Percentiles rank a stretch among this genome's conserved stretches.
These are phyloP conservation scores for Gasteruption jaculator DNA, from an alignment of 2,888 invertebrate genomes.

Conservation along the genomic window DNA sequence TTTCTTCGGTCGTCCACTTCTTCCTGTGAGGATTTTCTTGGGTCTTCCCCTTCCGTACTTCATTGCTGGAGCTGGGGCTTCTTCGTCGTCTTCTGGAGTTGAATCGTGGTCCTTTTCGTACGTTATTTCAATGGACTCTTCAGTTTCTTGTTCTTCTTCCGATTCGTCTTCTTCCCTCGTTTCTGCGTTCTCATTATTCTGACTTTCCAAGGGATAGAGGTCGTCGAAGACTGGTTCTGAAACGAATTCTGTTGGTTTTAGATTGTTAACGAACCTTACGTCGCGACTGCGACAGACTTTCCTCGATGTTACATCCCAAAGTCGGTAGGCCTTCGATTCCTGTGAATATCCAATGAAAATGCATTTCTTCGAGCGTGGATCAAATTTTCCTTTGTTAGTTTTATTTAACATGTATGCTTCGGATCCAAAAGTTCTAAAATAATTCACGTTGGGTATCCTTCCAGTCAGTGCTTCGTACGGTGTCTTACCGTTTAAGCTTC, in stretches of 20 bases:
- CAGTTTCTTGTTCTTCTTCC: not conserved
- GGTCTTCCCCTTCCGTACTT: slow-evolving; percentile 2
- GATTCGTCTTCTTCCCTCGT: slow-evolving; percentile 2
- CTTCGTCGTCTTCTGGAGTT: not conserved
- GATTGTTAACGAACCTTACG: slow-evolving; percentile 14
- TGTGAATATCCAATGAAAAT: slow-evolving; percentile 21
- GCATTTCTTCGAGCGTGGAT: slow-evolving; percentile 12
- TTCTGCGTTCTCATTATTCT: slow-evolving; percentile 2
- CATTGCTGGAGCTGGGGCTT: not conserved
- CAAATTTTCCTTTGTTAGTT: slow-evolving; percentile 14
- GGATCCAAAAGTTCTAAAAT: slow-evolving; percentile 17
- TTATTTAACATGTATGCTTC: slow-evolving; percentile 13
- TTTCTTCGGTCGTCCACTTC: slow-evolving; percentile 8
- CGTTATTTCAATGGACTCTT: not conserved
- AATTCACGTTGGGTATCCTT: slow-evolving; percentile 10
- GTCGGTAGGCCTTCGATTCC: slow-evolving; percentile 21
- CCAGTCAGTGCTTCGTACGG: slow-evolving; percentile 17
- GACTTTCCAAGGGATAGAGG: not conserved
- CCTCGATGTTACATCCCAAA: slow-evolving; percentile 14
- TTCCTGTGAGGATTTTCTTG: not conserved
- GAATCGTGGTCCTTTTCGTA: slow-evolving; percentile 5
- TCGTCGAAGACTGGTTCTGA: not conserved
- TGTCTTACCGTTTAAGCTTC: slow-evolving; percentile 15
- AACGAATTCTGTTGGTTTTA: not conserved
- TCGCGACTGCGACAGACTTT: slow-evolving; percentile 18